phyloP scores from a whole-genome alignment of 2,113 vertebrate genomes.

The Pheucticus melanocephalus region DNA sequence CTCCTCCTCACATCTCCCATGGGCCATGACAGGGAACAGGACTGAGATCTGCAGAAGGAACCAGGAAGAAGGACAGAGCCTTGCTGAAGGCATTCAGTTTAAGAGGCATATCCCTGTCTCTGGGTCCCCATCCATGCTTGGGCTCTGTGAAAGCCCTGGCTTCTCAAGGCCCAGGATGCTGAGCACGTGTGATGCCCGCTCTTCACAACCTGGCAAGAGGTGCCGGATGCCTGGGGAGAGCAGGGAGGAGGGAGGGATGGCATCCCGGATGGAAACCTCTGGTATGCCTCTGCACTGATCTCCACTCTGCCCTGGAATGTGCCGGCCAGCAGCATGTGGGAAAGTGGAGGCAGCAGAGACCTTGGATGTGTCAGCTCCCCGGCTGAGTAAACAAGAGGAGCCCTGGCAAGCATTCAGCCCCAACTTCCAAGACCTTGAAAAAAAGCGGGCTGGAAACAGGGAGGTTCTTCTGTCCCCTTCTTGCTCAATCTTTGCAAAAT shows the following conservation, averaged over 20 bases:
- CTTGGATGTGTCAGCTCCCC: conserved; percentile 71
- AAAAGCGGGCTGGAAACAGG: not conserved
- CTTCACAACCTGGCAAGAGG: not conserved
- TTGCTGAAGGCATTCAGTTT: not conserved
- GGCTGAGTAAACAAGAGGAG: conserved; percentile 75
- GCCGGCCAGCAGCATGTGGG: conserved; percentile 66
- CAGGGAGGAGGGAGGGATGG: not conserved
- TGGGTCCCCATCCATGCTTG: not conserved
- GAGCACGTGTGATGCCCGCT: not conserved
- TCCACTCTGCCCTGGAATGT: conserved; percentile 67
- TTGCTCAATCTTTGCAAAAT: not conserved
- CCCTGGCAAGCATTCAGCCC: conserved; percentile 54
- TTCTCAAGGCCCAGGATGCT: not conserved
- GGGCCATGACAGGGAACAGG: not conserved
- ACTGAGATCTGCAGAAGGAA: not conserved
- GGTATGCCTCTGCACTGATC: conserved; percentile 44
- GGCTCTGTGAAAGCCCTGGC: not conserved
- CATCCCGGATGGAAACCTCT: conserved; percentile 46
- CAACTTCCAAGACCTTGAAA: conserved; percentile 47
- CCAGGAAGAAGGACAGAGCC: not conserved
- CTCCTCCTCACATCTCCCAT: not conserved
- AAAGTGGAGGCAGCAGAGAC: conserved; percentile 71
- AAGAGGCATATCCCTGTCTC: not conserved
- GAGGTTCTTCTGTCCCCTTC: not conserved
- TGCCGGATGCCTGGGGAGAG: not conserved